Base-by-base conservation (phyloP, 2,797 vertebrate genomes). In the Typhlichthys subterraneus region DNA sequence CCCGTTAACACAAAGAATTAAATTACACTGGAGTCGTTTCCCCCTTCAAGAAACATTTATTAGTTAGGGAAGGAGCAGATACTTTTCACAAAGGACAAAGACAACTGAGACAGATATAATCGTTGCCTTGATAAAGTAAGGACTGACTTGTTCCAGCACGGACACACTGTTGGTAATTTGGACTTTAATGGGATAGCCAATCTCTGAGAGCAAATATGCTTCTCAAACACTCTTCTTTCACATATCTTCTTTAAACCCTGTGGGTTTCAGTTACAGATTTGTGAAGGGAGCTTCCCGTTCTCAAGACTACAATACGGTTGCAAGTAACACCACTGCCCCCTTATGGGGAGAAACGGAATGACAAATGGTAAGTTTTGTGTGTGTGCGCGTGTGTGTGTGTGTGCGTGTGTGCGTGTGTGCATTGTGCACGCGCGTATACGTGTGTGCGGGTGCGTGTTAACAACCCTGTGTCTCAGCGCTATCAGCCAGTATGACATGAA, bases 71-170 rank as follows among this genome's bases (percentile, higher is more conserved):
- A 71, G n/a, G 42, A 66, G 46, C 14, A 19, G 63, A 72, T 60
- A 66, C 38, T 42, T 42, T 42, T 42, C 38, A 42, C 38, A 42
- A 42, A 42, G 38, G 38, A 42, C 71, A 83, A 67, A 84, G 63
- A 83, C 69, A 80, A 72, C 29, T 56, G 70, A 85, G 71, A 75
- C 70, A 80, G 73, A 82, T 72, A 71, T 69, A 79, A 85, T 77
- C 70, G 75, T 77, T 72, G 38, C 38, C 38, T 42, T 42, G 52
- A 75, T 65, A 86, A 75, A 81, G 73, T 57, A 64, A 23, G 57
- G 67, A 68, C 61, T 59, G 64, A 75, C 62, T 75, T 77, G 81
- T 70, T 85, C 64, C 77, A 76, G 65, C 65, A 56, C 2, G 69
- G 74, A 77, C 72, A 70, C 63, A 42, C 19, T 73, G 72, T 72